Evolutionary conservation across 2,888 invertebrate genomes (phyloP), one percentile per base, ranked within the genome.

Genomic region (Leistus spinibarbis): DNA sequence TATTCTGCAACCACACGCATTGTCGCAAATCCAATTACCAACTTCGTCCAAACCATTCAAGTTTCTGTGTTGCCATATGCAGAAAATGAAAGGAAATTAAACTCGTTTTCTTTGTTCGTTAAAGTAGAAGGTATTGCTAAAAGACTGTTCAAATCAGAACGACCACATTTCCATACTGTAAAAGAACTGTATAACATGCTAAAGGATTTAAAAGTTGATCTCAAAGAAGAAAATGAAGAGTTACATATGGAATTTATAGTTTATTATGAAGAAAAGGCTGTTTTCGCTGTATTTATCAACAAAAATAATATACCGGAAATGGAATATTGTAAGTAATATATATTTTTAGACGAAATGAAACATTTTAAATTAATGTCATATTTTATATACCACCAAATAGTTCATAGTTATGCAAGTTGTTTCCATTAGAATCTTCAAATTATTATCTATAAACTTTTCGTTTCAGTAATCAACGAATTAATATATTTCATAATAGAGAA

Each of bases 71-170:
- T 20, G 16, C 40, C 62, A 53, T 4, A 4, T 19, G 20, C 63
- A 16, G 70, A 19, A 53, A n/a, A 63, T 10, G 40, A 62, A n/a
- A 7, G 54, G 9, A 70, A 70, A 5, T 17, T 70, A 20, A 63
- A 63, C 16, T 20, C 53, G 0, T 70, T 63, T 53, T 63, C 53
- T 2, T 53, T 17, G 19, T 70, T 63, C 23, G 54, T 70, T n/a
- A 70, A 62, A 63, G 54, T 20, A 5, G 56, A 70, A 70, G 70
- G 70, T 40, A 40, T 40, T 40, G 40, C 40, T 40, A 40, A 40
- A 40, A 40, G 5, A 40, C 40, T 40, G 5, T 40, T 40, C 13
- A 40, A 40, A 40, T 7, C 40, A 13, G 40, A 40, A 40, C 40
- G 40, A 10, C 40, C 7, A 10, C 40, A 40, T 10, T 40, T 40